Percentiles rank a stretch among this genome's conserved stretches.
Evolutionary conservation across 2,888 invertebrate genomes (phyloP).

Genomic region (Itoplectis maculator): DNA sequence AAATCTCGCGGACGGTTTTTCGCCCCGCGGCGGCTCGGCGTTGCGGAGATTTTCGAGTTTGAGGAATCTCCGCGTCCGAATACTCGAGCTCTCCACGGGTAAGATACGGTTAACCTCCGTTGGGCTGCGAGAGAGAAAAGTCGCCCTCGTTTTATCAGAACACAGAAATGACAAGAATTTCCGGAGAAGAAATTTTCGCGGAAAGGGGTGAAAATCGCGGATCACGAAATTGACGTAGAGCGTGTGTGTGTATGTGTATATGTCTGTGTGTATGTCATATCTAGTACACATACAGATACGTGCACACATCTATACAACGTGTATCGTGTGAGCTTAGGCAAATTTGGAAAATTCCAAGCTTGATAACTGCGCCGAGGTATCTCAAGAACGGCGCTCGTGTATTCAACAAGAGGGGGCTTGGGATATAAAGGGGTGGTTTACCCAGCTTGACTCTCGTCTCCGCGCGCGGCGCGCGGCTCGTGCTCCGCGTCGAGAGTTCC

Average conservation of each 20-base stretch:
- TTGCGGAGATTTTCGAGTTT: conserved; percentile 1
- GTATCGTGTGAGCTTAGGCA: conserved; percentile 6
- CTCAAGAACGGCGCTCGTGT: not conserved
- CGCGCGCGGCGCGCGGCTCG: not conserved
- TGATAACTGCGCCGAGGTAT: not conserved
- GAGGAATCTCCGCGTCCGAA: not conserved
- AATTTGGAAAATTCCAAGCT: conserved; percentile 25
- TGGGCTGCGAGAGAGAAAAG: no score
- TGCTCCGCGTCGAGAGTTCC: conserved; percentile 40
- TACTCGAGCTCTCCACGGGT: not conserved
- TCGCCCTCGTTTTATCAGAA: conserved; percentile 32
- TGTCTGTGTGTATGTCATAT: not conserved
- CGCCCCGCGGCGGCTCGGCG: not conserved
- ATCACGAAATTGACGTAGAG: not conserved
- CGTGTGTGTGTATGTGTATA: not conserved
- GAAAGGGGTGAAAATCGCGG: conserved; percentile 6
- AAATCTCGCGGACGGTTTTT: not conserved
- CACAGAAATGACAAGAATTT: conserved; percentile 54
- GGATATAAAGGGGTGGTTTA: conserved; percentile 4
- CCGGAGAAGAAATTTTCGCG: conserved; percentile 28
- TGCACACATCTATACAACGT: no score
- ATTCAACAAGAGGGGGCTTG: not conserved
- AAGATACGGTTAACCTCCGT: not conserved
- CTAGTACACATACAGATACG: no score
- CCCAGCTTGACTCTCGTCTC: conserved; percentile 14